These are phyloP conservation scores for crab-eating macaque (Macaca fascicularis) DNA, from an alignment of 2,113 vertebrate species.

Conservation along the genomic window T2T-MFA8v1.1 NC_088380.1:105256501-105257000, in stretches of 20 bases:
- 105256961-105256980: slow-evolving; percentile 97
- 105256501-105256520: not conserved
- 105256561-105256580: not conserved
- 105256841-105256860: slow-evolving; percentile 96
- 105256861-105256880: slow-evolving; percentile 97
- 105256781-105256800: not conserved
- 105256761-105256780: slow-evolving; percentile 29
- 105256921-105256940: slow-evolving; percentile 98
- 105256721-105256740: not conserved
- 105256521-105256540: not conserved
- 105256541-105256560: not conserved
- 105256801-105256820: not conserved
- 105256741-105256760: not conserved
- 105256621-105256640: slow-evolving; percentile 5
- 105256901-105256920: slow-evolving; percentile 99
- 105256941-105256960: slow-evolving; percentile 97
- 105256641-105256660: not conserved
- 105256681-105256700: slow-evolving; percentile 34
- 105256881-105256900: slow-evolving; percentile 97
- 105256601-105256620: slow-evolving; percentile 12
- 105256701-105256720: slow-evolving; percentile 26
- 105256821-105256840: not conserved
- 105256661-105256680: not conserved
- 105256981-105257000: slow-evolving; percentile 98
- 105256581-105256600: slow-evolving; percentile 32